Evolutionary conservation across 2,113 vertebrate genomes (phyloP).

Genomic region (Cervus canadensis): DNA sequence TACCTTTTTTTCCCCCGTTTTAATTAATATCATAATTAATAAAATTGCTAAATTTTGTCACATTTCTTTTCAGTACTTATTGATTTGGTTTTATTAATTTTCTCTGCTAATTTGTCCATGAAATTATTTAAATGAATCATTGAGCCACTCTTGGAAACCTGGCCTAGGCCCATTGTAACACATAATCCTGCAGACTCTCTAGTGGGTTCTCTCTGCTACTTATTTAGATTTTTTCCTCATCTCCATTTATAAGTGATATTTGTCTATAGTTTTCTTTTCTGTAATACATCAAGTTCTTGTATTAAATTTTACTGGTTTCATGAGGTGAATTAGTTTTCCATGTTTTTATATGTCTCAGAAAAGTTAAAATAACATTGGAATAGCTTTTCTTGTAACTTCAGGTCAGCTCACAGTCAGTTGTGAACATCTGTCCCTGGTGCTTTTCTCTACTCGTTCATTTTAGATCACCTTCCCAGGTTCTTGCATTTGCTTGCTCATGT

Average conservation of each 20-base stretch:
- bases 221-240: background rate
- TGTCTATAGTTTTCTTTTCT: background rate
- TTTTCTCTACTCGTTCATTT: rapidly evolving
- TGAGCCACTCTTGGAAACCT: background rate
- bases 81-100: background rate
- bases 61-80: background rate
- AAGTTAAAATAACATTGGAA: background rate
- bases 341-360: background rate
- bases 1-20: background rate
- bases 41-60: background rate
- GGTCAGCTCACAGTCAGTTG: background rate
- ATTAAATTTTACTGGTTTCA: background rate
- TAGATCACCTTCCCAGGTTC: background rate
- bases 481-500: rapidly evolving
- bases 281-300: background rate
- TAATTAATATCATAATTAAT: background rate
- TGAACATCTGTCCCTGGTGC: background rate
- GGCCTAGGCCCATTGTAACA: rapidly evolving
- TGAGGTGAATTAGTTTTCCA: background rate
- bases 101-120: background rate
- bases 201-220: background rate
- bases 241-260: background rate
- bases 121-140: rapidly evolving
- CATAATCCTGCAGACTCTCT: rapidly evolving
- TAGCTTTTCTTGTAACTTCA: background rate